phyloP scores from a whole-genome alignment of 1,140 invertebrate species.

The Ostrea edulis region DNA sequence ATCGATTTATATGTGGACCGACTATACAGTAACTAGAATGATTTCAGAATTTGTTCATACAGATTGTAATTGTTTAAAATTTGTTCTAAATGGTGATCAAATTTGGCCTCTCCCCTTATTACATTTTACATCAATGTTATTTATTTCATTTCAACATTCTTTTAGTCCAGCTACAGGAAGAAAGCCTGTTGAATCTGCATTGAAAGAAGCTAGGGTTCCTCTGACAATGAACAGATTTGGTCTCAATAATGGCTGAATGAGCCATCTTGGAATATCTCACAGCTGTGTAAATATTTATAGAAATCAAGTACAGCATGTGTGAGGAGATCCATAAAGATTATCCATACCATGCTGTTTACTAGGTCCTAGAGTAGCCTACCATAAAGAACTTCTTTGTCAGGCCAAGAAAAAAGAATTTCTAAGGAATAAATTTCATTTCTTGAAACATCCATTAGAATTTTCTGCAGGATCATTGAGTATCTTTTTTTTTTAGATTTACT shows the following conservation, averaged over 20 bases:
- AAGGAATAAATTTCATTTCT: background rate
- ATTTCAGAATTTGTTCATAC: no score
- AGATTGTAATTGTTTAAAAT: no score
- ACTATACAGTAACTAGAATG: no score
- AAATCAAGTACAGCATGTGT: conserved; percentile 1
- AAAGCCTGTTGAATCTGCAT: background rate
- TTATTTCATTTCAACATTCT: no score
- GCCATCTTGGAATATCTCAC: background rate
- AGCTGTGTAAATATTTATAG: conserved; percentile 4
- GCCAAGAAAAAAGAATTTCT: background rate
- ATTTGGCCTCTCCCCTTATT: no score
- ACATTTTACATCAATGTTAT: no score
- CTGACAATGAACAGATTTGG: background rate
- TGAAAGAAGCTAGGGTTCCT: background rate
- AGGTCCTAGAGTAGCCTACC: background rate
- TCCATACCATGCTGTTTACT: background rate
- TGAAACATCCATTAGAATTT: background rate
- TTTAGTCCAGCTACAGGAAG: background rate
- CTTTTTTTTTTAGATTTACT: no score
- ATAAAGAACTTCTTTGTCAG: background rate
- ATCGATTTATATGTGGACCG: no score
- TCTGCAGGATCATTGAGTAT: no score
- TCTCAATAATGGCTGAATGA: background rate
- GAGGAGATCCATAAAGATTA: background rate
- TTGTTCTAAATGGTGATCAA: no score